phyloP scores from a whole-genome alignment of 2,888 invertebrate genomes.

The Desoria tigrina region DNA sequence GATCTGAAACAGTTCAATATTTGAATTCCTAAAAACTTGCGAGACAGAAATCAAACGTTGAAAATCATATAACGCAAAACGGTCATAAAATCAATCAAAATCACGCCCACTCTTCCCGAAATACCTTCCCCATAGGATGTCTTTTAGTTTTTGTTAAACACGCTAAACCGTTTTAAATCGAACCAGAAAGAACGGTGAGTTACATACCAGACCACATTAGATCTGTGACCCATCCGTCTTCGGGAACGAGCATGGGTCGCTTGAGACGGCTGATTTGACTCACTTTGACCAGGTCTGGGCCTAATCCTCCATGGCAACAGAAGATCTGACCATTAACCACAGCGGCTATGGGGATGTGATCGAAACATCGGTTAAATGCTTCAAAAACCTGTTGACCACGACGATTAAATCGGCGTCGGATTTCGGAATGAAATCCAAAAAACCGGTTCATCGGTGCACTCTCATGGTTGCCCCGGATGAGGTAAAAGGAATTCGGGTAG shows the following conservation, averaged over 20 bases:
- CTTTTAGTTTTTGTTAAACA: too few relatives aligned
- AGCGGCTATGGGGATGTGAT: constrained; percentile 60
- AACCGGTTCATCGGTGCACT: constrained; percentile 62
- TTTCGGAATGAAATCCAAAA: constrained; percentile 63
- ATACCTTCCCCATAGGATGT: too few relatives aligned
- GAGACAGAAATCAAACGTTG: neutral
- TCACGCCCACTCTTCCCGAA: too few relatives aligned
- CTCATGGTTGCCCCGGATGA: constrained; percentile 63
- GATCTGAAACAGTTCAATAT: constrained; percentile 22
- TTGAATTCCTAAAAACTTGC: neutral
- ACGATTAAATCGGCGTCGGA: constrained; percentile 15
- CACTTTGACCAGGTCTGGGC: constrained; percentile 20
- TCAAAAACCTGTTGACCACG: neutral
- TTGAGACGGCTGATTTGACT: constrained; percentile 15
- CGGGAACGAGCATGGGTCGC: constrained; percentile 16
- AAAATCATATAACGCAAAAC: too few relatives aligned
- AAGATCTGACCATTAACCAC: constrained; percentile 28
- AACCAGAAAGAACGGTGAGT: neutral
- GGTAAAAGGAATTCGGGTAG: constrained; percentile 63
- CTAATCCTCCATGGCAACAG: constrained; percentile 42
- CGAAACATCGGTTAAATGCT: constrained; percentile 60
- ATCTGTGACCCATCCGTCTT: constrained; percentile 18
- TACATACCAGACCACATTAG: constrained; percentile 30
- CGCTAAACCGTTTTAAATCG: constrained; percentile 1
- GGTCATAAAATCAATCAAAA: too few relatives aligned